Evolutionary conservation across 1,140 invertebrate species (phyloP).

Genomic region (Rhizoglyphus robini): DNA sequence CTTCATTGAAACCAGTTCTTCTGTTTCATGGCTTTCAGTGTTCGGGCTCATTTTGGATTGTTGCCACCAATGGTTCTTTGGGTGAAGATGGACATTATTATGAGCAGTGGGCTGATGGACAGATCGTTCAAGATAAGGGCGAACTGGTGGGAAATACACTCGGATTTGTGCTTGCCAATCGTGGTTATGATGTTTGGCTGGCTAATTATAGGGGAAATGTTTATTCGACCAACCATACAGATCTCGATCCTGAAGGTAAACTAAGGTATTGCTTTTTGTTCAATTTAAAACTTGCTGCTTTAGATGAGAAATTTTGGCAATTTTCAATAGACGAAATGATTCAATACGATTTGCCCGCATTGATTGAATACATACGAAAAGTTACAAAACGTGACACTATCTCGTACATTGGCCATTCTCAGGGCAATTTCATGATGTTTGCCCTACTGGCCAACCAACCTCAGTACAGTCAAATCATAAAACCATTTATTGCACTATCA

Average conservation of each 20-base stretch:
- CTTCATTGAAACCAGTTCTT: constrained; percentile 35
- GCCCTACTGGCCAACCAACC: constrained; percentile 37
- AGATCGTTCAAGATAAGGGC: neutral
- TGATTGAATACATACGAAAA: constrained; percentile 37
- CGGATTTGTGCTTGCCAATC: constrained; percentile 29
- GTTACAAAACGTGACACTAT: constrained; percentile 36
- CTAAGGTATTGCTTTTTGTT: neutral
- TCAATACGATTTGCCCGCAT: constrained; percentile 38
- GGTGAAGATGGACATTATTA: neutral
- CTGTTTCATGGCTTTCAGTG: constrained; percentile 61
- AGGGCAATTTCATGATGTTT: constrained; percentile 43
- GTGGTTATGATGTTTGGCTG: no score
- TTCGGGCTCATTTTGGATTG: constrained; percentile 57
- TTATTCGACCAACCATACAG: constrained; percentile 28
- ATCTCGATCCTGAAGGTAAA: constrained; percentile 26
- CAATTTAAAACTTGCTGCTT: neutral
- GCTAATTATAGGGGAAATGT: constrained; percentile 31
- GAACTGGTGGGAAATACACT: constrained; percentile 5
- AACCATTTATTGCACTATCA: constrained; percentile 11
- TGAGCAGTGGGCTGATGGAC: no score
- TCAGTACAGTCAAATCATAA: constrained; percentile 24
- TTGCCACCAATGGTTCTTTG: constrained; percentile 37
- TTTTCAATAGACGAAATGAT: constrained; percentile 32
- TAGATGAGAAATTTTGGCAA: constrained; percentile 33
- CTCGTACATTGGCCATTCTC: constrained; percentile 43